Percentiles rank a stretch among this genome's conserved stretches.
Evolutionary conservation across 2,888 invertebrate genomes (phyloP).

Genomic region (Antheraea assamensis): DNA sequence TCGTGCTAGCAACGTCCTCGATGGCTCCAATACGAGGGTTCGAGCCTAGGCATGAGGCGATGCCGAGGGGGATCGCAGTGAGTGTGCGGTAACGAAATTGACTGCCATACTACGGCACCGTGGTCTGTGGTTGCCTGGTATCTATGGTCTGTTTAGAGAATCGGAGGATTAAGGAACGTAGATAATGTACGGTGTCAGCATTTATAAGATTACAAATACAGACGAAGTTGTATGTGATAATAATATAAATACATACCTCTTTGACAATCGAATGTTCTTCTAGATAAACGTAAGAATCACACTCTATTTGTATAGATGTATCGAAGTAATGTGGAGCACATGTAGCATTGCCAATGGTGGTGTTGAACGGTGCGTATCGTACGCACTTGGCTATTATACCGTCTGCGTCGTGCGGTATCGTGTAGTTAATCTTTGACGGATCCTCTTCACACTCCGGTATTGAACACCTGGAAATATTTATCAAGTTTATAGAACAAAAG

Average conservation of each 20-base stretch:
- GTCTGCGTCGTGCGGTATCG: slow-evolving; percentile 61
- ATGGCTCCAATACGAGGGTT: too few relatives aligned
- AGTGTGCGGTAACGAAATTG: too few relatives aligned
- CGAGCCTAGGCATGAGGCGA: too few relatives aligned
- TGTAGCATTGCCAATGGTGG: slow-evolving; percentile 45
- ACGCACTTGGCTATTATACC: slow-evolving; percentile 62
- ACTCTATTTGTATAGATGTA: slow-evolving; percentile 58
- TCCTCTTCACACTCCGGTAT: slow-evolving; percentile 69
- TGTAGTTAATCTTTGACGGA: slow-evolving; percentile 55
- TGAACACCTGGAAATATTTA: slow-evolving; percentile 57
- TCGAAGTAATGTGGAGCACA: slow-evolving; percentile 67
- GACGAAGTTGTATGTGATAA: too few relatives aligned
- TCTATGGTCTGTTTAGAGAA: too few relatives aligned
- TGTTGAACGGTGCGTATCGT: slow-evolving; percentile 64
- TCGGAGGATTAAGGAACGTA: too few relatives aligned
- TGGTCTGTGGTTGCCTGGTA: too few relatives aligned
- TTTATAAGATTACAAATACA: too few relatives aligned
- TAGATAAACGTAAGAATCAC: slow-evolving; percentile 66
- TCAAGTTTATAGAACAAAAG: slow-evolving; percentile 4
- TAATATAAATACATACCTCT: slow-evolving; percentile 52
- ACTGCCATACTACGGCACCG: too few relatives aligned
- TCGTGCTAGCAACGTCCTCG: too few relatives aligned
- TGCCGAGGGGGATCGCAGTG: too few relatives aligned
- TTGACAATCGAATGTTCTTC: slow-evolving; percentile 75
- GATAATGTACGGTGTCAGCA: too few relatives aligned